A percentile compares a stretch with the other conserved stretches of the same genome.
Evolutionary conservation across 1,140 invertebrate genomes (phyloP).

Genomic region (Bactericera cockerelli): DNA sequence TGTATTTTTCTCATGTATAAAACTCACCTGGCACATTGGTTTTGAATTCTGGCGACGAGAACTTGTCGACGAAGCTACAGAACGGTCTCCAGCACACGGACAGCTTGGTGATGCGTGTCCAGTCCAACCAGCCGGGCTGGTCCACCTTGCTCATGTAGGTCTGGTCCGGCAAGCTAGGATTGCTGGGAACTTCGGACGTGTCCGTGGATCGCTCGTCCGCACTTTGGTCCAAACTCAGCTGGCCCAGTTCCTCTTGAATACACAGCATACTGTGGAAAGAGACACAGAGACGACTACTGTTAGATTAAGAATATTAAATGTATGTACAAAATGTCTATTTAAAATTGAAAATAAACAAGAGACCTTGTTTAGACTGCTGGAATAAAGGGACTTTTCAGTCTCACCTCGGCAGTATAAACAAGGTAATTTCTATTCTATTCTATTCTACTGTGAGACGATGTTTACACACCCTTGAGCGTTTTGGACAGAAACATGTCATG

Average conservation of each 20-base stretch:
- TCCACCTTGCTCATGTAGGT: neutral
- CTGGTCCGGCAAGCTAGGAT: neutral
- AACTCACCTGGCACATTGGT: slow-evolving; percentile 4
- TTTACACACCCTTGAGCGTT: too few relatives aligned
- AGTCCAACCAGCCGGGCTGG: neutral
- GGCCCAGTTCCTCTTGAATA: slow-evolving; percentile 45
- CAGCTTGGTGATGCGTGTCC: neutral
- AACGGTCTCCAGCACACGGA: neutral
- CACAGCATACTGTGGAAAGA: slow-evolving; percentile 41
- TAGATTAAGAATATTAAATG: too few relatives aligned
- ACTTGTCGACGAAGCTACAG: slow-evolving; percentile 1
- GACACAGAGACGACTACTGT: too few relatives aligned
- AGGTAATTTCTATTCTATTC: too few relatives aligned
- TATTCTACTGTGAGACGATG: too few relatives aligned
- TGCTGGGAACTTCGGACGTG: neutral
- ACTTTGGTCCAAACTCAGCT: slow-evolving; percentile 30
- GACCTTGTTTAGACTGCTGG: too few relatives aligned
- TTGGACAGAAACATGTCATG: too few relatives aligned
- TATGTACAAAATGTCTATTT: too few relatives aligned
- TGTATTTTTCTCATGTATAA: too few relatives aligned
- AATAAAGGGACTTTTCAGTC: too few relatives aligned
- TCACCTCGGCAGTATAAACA: too few relatives aligned
- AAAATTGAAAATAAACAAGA: too few relatives aligned
- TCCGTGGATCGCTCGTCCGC: neutral
- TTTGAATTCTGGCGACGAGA: slow-evolving; percentile 1